Evolutionary conservation across 37 sponge, comb jelly and placozoan species (phyloP).

Genomic region (Oopsacas minuta): DNA sequence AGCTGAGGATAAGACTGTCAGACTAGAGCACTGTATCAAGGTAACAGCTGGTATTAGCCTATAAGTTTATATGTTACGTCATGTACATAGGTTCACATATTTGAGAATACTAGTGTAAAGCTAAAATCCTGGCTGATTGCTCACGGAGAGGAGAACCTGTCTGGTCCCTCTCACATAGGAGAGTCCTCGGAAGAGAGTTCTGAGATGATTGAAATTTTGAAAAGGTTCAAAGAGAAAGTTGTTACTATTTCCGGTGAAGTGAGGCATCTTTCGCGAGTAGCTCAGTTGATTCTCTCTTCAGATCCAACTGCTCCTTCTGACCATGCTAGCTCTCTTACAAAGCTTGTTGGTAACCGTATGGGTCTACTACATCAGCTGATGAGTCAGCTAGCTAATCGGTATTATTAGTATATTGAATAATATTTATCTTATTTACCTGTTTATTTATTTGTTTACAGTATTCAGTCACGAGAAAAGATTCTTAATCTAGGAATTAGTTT

Average conservation of each 20-base stretch:
- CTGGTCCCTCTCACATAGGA: slow-evolving; percentile 35
- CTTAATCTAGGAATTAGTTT: neutral
- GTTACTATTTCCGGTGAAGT: neutral
- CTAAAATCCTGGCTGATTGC: slow-evolving; percentile 47
- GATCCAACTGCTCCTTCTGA: neutral
- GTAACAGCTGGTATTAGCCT: too few relatives aligned
- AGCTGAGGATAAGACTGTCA: neutral
- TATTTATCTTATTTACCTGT: too few relatives aligned
- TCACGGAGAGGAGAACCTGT: slow-evolving; percentile 39
- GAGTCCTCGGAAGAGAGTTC: slow-evolving; percentile 21
- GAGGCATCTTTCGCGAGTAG: neutral
- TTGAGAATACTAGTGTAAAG: slow-evolving; percentile 20
- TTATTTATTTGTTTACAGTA: neutral
- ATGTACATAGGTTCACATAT: neutral
- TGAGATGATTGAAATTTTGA: slow-evolving; percentile 22
- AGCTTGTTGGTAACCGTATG: neutral
- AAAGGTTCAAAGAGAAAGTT: slow-evolving; percentile 44
- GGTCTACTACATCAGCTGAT: neutral
- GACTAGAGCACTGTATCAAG: slow-evolving; percentile 14
- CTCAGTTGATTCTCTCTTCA: neutral
- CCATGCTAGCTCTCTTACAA: neutral
- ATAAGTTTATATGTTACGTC: too few relatives aligned
- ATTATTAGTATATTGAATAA: too few relatives aligned
- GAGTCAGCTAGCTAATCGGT: neutral
- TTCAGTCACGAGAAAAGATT: neutral